Percentiles rank a stretch among this genome's conserved stretches.
Evolutionary conservation across 2,888 invertebrate species (phyloP).

Genomic region (Eumacrocentrus americanus): DNA sequence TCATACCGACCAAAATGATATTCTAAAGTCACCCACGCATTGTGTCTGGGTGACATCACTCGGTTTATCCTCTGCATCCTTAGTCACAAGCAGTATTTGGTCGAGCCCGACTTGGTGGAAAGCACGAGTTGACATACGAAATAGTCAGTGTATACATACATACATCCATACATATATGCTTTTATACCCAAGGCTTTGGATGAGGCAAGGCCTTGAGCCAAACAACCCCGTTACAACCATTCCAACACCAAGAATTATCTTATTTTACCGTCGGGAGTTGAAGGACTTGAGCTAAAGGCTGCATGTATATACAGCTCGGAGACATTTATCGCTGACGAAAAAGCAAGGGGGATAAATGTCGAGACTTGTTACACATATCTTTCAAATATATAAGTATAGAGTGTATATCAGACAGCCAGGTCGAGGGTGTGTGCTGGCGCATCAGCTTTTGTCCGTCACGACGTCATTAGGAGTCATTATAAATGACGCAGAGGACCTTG

Average conservation of each 20-base stretch:
- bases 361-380: background rate
- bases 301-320: background rate
- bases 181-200: no score
- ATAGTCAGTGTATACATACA: no score
- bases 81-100: no score
- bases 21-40: background rate
- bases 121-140: no score
- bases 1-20: no score
- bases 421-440: background rate
- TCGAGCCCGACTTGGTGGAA: no score
- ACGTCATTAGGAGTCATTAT: constrained; percentile 19
- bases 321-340: constrained; percentile 5
- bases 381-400: background rate
- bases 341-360: background rate
- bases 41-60: background rate
- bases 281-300: background rate
- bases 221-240: no score
- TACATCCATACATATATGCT: no score
- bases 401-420: background rate
- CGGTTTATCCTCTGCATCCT: no score
- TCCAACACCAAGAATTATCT: no score
- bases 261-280: background rate
- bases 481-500: constrained; percentile 15
- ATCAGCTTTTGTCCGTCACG: background rate
- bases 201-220: no score